phyloP scores from a whole-genome alignment of 2,888 invertebrate species.

The Cartodere bifasciata region DNA sequence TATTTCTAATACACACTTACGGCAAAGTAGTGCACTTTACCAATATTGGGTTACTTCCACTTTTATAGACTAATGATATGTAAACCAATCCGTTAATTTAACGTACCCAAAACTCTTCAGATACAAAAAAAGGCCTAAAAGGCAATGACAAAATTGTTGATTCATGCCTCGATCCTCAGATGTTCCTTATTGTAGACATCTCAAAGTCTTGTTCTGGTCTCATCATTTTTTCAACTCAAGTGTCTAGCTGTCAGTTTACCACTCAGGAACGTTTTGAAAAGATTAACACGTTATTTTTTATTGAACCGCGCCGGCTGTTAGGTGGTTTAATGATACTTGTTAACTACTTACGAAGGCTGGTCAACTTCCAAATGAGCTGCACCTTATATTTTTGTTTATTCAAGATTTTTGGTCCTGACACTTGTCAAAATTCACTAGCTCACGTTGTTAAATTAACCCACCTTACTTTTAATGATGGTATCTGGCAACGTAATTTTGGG shows the following conservation, averaged over 20 bases:
- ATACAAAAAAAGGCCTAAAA: no score
- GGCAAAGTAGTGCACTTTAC: no score
- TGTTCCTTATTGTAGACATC: conserved; percentile 26
- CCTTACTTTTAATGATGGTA: no score
- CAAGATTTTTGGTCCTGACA: conserved; percentile 5
- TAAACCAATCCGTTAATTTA: no score
- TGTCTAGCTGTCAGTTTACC: conserved; percentile 31
- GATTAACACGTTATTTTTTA: conserved; percentile 31
- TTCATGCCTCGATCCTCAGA: conserved; percentile 27
- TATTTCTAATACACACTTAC: no score
- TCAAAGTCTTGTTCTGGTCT: conserved; percentile 28
- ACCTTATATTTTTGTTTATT: conserved; percentile 4
- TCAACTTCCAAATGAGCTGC: no score
- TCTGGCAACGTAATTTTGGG: no score
- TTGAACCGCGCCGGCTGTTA: conserved; percentile 24
- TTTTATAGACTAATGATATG: no score
- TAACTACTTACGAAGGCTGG: conserved; percentile 21
- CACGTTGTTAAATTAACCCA: no score
- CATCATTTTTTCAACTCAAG: conserved; percentile 28
- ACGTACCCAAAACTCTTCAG: no score
- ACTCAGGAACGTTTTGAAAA: conserved; percentile 31
- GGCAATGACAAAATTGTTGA: conserved; percentile 27
- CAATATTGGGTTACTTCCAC: no score
- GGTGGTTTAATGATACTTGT: conserved; percentile 28
- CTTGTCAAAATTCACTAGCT: conserved; percentile 1